Conservation (phyloP, 2,797 vertebrate genomes). For the Carapus acus region DNA sequence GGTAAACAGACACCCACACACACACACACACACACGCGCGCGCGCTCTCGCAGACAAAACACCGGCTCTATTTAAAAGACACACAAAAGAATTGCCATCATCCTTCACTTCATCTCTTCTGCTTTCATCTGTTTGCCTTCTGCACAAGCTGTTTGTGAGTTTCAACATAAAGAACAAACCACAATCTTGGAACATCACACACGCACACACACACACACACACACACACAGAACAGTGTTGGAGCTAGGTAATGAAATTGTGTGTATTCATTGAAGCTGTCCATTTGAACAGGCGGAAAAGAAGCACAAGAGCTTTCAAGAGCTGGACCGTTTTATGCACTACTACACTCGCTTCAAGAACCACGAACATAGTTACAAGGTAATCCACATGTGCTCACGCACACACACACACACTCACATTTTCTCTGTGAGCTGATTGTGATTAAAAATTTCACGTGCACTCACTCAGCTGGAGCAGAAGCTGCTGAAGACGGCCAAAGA, state of each 20-base stretch:
- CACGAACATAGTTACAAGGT: conserved; percentile 99
- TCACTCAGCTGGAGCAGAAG: conserved; percentile 87
- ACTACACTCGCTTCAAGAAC: conserved; percentile 98
- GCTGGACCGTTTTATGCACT: conserved; percentile 99
- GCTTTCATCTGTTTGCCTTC: too few species aligned
- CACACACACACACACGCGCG: too few species aligned
- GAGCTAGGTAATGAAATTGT: too few species aligned
- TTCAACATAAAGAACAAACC: too few species aligned
- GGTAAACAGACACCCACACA: conserved; percentile 63
- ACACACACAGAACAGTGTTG: too few species aligned
- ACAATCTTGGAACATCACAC: too few species aligned
- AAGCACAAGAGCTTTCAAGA: conserved; percentile 99
- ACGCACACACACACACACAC: background rate
- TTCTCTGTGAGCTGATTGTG: background rate
- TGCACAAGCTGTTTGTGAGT: background rate
- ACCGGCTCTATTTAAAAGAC: too few species aligned
- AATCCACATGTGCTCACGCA: too few species aligned
- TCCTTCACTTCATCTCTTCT: too few species aligned
- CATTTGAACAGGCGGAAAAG: conserved; percentile 85
- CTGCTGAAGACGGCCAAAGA: conserved; percentile 99
- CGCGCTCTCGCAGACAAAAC: too few species aligned
- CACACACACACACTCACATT: background rate
- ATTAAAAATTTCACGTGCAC: background rate
- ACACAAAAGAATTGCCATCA: too few species aligned
- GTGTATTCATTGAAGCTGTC: conserved; percentile 6